A percentile compares a stretch with the other conserved stretches of the same genome.
phyloP scores from a whole-genome alignment of 1,140 invertebrate genomes.

The Bombus affinis region DNA sequence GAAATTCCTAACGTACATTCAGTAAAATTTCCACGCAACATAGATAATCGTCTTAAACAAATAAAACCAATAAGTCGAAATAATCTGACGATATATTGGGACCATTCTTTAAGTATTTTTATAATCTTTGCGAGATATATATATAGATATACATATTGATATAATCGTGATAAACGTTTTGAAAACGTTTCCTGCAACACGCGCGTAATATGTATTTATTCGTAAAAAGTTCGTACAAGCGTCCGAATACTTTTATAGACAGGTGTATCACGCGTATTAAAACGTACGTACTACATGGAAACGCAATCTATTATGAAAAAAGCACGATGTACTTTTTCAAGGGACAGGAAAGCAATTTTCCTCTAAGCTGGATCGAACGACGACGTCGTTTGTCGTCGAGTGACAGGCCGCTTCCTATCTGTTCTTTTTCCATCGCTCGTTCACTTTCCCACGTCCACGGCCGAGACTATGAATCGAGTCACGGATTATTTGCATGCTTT shows the following conservation, averaged over 20 bases:
- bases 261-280: neutral
- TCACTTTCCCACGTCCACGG: conserved; percentile 1
- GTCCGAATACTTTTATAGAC: neutral
- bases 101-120: no score
- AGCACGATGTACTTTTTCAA: neutral
- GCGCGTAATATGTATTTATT: no score
- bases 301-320: neutral
- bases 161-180: no score
- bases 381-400: conserved; percentile 5
- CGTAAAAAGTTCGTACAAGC: neutral
- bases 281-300: neutral
- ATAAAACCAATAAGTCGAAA: no score
- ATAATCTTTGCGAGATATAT: no score
- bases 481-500: conserved; percentile 33
- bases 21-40: no score
- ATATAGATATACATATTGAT: no score
- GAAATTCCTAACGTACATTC: no score
- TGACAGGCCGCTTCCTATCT: neutral
- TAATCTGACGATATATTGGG: no score
- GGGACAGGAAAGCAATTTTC: conserved; percentile 2
- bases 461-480: conserved; percentile 3
- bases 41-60: no score
- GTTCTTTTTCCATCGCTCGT: conserved; percentile 1
- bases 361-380: conserved; percentile 7
- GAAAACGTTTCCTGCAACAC: no score